These are phyloP conservation scores for Cryptus viduatorius DNA, from an alignment of 2,888 invertebrate species.

Conservation along the genomic window DNA sequence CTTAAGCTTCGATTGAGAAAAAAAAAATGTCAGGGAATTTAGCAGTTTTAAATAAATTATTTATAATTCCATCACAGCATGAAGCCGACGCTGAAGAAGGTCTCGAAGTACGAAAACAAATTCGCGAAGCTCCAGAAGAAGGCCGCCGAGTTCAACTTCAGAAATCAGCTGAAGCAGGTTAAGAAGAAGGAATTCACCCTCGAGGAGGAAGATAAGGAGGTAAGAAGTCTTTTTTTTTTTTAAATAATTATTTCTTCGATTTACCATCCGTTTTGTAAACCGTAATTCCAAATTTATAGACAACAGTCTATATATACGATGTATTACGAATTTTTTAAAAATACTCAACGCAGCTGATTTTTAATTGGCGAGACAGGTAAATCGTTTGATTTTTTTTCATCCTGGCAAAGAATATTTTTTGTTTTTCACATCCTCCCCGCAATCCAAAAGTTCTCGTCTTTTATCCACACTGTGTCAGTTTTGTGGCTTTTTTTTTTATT, in stretches of 20 bases:
- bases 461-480: slow-evolving; percentile 55
- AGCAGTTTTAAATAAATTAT: slow-evolving; percentile 94
- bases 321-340: slow-evolving; percentile 13
- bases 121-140: slow-evolving; percentile 99
- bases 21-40: slow-evolving; percentile 99
- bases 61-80: slow-evolving; percentile 88
- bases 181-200: slow-evolving; percentile 99
- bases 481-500: slow-evolving; percentile 55
- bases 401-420: slow-evolving; percentile 16
- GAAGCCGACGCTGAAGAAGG: slow-evolving; percentile 99
- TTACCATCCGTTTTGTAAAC: slow-evolving; percentile 1
- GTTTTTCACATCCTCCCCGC: slow-evolving; percentile 34
- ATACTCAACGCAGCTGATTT: slow-evolving; percentile 50
- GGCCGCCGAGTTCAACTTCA: slow-evolving; percentile 99
- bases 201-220: slow-evolving; percentile 98
- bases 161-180: slow-evolving; percentile 99
- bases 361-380: slow-evolving; percentile 51
- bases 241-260: not conserved
- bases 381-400: slow-evolving; percentile 43
- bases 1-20: slow-evolving; percentile 97
- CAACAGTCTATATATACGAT: slow-evolving; percentile 21
- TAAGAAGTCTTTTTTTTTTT: slow-evolving; percentile 83
- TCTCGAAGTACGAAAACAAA: slow-evolving; percentile 99
- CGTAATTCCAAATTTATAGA: slow-evolving; percentile 15
- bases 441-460: slow-evolving; percentile 53